Conservation (phyloP, 2,888 invertebrate genomes). For the Hedya salicella region DNA sequence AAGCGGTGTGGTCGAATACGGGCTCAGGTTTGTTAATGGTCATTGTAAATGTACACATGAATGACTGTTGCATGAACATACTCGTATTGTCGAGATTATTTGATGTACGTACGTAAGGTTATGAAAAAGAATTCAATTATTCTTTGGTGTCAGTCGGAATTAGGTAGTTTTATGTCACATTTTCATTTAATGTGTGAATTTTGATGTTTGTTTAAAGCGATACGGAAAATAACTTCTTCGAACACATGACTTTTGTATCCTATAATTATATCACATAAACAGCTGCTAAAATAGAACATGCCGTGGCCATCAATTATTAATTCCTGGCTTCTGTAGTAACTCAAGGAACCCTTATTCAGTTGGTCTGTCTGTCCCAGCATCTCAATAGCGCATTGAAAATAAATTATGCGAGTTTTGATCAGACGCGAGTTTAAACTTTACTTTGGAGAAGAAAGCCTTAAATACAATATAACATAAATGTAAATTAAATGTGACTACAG, state of each 20-base stretch:
- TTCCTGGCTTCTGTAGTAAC: neutral
- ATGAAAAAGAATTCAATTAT: conserved; percentile 14
- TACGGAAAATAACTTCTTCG: neutral
- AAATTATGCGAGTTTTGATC: neutral
- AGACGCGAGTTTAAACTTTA: too few species aligned
- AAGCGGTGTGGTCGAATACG: conserved; percentile 27
- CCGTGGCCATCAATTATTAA: neutral
- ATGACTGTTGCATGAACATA: conserved; percentile 41
- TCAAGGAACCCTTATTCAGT: neutral
- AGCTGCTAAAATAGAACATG: neutral
- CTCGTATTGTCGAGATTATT: conserved; percentile 26
- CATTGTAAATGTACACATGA: conserved; percentile 30
- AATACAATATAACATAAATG: too few species aligned
- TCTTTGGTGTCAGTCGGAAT: conserved; percentile 2
- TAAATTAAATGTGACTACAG: neutral
- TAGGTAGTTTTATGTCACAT: conserved; percentile 17
- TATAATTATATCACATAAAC: neutral
- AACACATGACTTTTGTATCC: neutral
- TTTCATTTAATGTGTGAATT: conserved; percentile 7
- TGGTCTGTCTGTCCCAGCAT: conserved; percentile 13
- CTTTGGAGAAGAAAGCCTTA: too few species aligned
- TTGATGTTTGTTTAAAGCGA: conserved; percentile 1
- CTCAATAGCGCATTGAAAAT: neutral
- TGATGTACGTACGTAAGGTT: conserved; percentile 23
- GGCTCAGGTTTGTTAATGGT: conserved; percentile 32